Evolutionary conservation across 1,140 invertebrate genomes (phyloP).

Genomic region (Pinna nobilis): DNA sequence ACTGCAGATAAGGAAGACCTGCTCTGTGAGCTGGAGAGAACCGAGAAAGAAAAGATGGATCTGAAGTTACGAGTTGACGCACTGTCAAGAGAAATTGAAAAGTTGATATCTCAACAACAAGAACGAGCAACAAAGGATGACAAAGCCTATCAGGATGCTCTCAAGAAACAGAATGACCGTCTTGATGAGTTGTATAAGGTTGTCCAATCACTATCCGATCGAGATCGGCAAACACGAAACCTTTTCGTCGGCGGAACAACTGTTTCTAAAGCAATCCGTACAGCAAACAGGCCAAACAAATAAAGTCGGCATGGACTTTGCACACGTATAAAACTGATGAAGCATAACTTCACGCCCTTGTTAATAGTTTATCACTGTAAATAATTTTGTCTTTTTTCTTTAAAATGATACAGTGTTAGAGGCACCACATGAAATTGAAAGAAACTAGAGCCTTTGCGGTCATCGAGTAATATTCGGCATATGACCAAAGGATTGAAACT

Average conservation of each 20-base stretch:
- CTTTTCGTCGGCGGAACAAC: constrained; percentile 40
- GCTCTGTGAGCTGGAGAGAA: constrained; percentile 33
- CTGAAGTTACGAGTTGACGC: constrained; percentile 37
- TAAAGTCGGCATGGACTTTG: too few relatives aligned
- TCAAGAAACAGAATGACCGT: constrained; percentile 43
- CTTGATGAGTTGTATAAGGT: constrained; percentile 46
- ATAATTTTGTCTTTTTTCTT: too few relatives aligned
- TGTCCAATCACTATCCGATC: constrained; percentile 37
- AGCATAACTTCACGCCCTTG: too few relatives aligned
- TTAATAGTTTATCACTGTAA: too few relatives aligned
- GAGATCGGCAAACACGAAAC: constrained; percentile 39
- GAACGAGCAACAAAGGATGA: constrained; percentile 42
- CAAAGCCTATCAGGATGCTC: constrained; percentile 41
- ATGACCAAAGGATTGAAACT: too few relatives aligned
- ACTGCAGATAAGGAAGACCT: constrained; percentile 43
- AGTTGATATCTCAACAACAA: constrained; percentile 34
- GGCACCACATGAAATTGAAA: too few relatives aligned
- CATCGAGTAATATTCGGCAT: too few relatives aligned
- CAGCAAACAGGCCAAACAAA: neutral
- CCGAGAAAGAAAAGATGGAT: constrained; percentile 42
- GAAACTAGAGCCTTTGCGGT: too few relatives aligned
- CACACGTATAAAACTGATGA: too few relatives aligned
- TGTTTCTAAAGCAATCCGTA: constrained; percentile 23
- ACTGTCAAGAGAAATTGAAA: constrained; percentile 38
- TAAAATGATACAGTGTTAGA: too few relatives aligned